A percentile compares a stretch with the other conserved stretches of the same genome.
These are phyloP conservation scores for Drosophila nikananu DNA, from an alignment of 1,140 invertebrate species.

Conservation along the genomic window DNA sequence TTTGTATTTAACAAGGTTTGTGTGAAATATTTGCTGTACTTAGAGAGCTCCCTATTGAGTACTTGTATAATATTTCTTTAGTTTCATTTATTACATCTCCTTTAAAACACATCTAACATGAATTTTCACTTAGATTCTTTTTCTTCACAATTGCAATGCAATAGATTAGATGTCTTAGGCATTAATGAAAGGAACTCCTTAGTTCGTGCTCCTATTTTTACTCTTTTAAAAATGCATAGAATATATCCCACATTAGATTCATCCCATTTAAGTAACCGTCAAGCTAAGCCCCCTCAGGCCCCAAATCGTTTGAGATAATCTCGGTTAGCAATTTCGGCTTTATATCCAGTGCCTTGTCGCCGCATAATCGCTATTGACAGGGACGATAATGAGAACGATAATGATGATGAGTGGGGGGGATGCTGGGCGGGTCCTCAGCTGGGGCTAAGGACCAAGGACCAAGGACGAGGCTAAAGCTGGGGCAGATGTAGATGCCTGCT, in stretches of 20 bases:
- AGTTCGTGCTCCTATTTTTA: no score
- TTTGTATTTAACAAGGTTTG: no score
- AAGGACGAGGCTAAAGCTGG: neutral
- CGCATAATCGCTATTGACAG: slow-evolving; percentile 43
- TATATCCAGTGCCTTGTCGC: slow-evolving; percentile 10
- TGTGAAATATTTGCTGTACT: no score
- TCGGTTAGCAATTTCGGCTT: neutral
- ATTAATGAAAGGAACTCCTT: no score
- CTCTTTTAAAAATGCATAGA: no score
- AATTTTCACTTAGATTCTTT: no score
- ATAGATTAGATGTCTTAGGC: no score
- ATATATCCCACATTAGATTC: neutral
- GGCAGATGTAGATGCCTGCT: neutral
- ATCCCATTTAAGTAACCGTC: neutral
- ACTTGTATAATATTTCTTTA: no score
- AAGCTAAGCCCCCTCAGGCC: neutral
- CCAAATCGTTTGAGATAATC: slow-evolving; percentile 1
- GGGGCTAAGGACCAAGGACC: neutral
- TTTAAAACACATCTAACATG: no score
- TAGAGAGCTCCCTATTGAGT: no score
- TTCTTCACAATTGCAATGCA: no score
- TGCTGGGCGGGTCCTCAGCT: slow-evolving; percentile 3
- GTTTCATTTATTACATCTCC: no score
- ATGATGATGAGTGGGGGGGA: slow-evolving; percentile 36
- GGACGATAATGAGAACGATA: slow-evolving; percentile 53